A percentile compares a stretch with the other conserved stretches of the same genome.
These are phyloP conservation scores for Spinus pinus DNA, from an alignment of 2,797 vertebrate genomes.

Conservation along the genomic window DNA sequence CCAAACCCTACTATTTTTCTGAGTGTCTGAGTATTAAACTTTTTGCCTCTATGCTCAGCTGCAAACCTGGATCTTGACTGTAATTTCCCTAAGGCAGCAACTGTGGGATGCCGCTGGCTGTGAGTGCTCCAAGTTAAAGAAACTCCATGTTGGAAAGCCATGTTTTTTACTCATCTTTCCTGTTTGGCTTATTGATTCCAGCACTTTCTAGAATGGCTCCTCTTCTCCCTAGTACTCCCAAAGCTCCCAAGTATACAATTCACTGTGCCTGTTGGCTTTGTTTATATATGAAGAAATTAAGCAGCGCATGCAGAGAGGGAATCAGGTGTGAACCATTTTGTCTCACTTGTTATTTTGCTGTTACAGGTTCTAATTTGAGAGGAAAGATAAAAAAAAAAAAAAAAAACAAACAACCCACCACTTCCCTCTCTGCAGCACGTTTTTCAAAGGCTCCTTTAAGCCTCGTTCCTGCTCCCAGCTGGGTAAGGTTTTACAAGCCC, in stretches of 20 bases:
- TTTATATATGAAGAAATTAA: not conserved
- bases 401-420: too few species aligned
- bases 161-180: not conserved
- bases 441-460: not conserved
- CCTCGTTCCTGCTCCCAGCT: not conserved
- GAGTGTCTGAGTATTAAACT: fast-evolving
- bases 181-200: not conserved
- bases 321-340: not conserved
- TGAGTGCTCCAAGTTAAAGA: not conserved
- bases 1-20: not conserved
- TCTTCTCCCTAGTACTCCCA: not conserved
- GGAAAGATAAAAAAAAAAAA: not conserved
- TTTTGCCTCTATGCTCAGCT: not conserved
- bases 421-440: not conserved
- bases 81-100: not conserved
- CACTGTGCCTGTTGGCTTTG: not conserved
- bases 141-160: not conserved
- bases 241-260: not conserved
- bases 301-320: not conserved
- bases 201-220: not conserved
- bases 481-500: fast-evolving
- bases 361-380: not conserved
- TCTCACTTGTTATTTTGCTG: not conserved
- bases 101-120: not conserved
- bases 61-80: not conserved